phyloP scores from a whole-genome alignment of 2,113 vertebrate species.

The Amblyopsis rosae region DNA sequence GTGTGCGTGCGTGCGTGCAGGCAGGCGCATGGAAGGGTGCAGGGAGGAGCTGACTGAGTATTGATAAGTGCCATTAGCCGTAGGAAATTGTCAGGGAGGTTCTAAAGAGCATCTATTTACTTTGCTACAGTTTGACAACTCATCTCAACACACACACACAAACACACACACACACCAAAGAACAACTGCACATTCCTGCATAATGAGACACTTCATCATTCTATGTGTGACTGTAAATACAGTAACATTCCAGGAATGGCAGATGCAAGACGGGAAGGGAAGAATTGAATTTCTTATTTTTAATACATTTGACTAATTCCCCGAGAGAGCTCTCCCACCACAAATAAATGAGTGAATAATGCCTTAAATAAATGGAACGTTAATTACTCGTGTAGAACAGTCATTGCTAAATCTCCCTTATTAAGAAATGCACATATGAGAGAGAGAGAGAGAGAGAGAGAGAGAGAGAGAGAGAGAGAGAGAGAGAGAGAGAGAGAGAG shows the following conservation, averaged over 20 bases:
- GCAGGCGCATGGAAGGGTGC: not conserved
- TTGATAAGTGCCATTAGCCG: slow-evolving; percentile 66
- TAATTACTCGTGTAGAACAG: too few relatives aligned
- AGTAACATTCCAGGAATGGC: slow-evolving; percentile 42
- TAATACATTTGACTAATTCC: not conserved
- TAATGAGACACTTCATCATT: slow-evolving; percentile 56
- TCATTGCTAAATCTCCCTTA: too few relatives aligned
- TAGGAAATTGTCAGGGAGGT: slow-evolving; percentile 69
- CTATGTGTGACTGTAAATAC: slow-evolving; percentile 51
- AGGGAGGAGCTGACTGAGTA: slow-evolving; percentile 28
- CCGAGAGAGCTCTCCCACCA: too few relatives aligned
- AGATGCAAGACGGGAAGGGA: slow-evolving; percentile 7
- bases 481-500: slow-evolving; percentile 6
- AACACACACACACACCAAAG: slow-evolving; percentile 62
- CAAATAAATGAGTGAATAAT: too few relatives aligned
- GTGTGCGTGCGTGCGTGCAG: slow-evolving; percentile 15
- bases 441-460: not conserved
- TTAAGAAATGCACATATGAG: not conserved
- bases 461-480: not conserved
- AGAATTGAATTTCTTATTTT: slow-evolving; percentile 50
- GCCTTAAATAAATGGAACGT: too few relatives aligned
- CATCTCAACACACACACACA: slow-evolving; percentile 47
- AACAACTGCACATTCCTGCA: slow-evolving; percentile 69
- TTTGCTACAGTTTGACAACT: slow-evolving; percentile 49
- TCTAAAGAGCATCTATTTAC: slow-evolving; percentile 67